Evolutionary conservation across 1,140 invertebrate species (phyloP), one percentile per base, ranked within the genome.

Genomic region (Penaeus chinensis): DNA sequence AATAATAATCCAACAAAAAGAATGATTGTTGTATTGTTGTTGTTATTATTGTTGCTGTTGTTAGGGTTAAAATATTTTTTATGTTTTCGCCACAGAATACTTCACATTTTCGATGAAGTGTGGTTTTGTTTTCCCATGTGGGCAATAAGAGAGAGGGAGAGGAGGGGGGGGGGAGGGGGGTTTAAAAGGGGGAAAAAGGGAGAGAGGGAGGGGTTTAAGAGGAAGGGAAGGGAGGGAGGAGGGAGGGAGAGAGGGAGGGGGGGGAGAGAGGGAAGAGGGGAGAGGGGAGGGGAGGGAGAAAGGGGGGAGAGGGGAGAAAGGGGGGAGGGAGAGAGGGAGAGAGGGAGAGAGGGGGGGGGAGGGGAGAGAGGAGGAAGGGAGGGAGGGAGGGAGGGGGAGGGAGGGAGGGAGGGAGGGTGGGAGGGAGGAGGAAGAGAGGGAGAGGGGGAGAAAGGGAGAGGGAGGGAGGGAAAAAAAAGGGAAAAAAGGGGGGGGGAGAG

Each of bases 141-240:
- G 32, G 0, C 32, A 32, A 32, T 32, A 32, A 2, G 32, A 32
- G 32, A 32, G 1, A 32, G 32, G 2, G 2, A 32, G 1, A 32
- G 2, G 32, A 32, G 32, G 32, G 89, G 16, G 89, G 83, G 66
- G 62, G 60, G 47, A 24, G 63, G 24, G 69, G 69, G 69, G 2
- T 37, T 18, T 1, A 32, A 8, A 71, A 1, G 66, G 16, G 5
- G 37, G 5, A 37, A 37, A 24, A 24, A 27, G 37, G 24, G 37
- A 74, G 18, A 7, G 11, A 11, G 18, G 4, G 16, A 24, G 69
- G 69, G 69, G 2, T 37, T 18, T 1, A 32, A 8, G n/a, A 1
- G 66, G 16, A 8, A 5, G 5, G 37, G 5, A 37, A 37, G 37
- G 37, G 37, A 5, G 7, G n/a, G 2, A 71, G n/a, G 18, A 13